phyloP scores from a whole-genome alignment of 1,140 invertebrate species.

The Drosophila repletoides region DNA sequence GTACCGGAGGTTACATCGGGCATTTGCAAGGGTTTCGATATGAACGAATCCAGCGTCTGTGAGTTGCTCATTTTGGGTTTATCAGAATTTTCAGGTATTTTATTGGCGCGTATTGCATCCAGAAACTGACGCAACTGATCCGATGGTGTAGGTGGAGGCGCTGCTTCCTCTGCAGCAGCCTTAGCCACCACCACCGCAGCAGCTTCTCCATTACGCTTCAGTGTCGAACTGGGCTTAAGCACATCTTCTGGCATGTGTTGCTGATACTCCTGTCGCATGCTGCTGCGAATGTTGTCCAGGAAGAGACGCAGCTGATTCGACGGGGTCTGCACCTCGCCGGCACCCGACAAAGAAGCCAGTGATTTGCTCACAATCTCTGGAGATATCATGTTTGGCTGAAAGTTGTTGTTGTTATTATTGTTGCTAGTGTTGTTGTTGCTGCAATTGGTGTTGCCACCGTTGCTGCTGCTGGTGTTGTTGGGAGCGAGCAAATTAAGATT shows the following conservation, averaged over 20 bases:
- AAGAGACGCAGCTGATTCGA: constrained; percentile 76
- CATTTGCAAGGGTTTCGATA: constrained; percentile 78
- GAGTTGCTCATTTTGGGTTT: constrained; percentile 77
- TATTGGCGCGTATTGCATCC: constrained; percentile 81
- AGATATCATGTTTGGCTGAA: constrained; percentile 77
- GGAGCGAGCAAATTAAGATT: constrained; percentile 63
- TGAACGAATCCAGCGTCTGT: constrained; percentile 75
- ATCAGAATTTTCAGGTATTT: constrained; percentile 72
- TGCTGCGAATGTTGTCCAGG: constrained; percentile 79
- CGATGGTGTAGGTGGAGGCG: constrained; percentile 69
- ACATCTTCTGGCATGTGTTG: constrained; percentile 78
- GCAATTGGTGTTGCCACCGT: constrained; percentile 16
- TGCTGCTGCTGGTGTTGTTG: constrained; percentile 7
- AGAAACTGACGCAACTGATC: constrained; percentile 80
- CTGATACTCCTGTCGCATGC: constrained; percentile 79
- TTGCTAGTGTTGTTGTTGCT: constrained; percentile 11
- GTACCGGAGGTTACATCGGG: constrained; percentile 77
- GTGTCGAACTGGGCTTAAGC: constrained; percentile 50
- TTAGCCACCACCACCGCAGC: neutral
- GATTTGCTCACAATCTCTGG: constrained; percentile 80
- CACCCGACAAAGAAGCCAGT: constrained; percentile 60
- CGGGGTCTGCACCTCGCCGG: constrained; percentile 67
- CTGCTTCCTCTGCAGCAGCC: constrained; percentile 3
- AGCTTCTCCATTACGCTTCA: constrained; percentile 27
- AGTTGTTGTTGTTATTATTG: constrained; percentile 51